Conservation (phyloP, 2,888 invertebrate genomes). For the Metopia argyrocephala region DNA sequence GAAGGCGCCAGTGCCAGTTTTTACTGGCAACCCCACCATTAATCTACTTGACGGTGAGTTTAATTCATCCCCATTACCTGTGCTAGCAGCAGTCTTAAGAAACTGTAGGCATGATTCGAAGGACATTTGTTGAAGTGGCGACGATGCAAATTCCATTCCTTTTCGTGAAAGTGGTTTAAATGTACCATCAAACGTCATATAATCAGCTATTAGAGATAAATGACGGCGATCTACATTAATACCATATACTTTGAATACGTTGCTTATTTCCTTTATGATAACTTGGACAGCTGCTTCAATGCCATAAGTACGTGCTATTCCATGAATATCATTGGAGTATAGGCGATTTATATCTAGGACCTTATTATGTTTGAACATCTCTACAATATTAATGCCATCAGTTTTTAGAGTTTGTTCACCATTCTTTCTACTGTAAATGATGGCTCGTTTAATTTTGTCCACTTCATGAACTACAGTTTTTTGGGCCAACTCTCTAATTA, state of each 20-base stretch:
- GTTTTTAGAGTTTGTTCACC: slow-evolving; percentile 89
- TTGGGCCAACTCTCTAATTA: slow-evolving; percentile 84
- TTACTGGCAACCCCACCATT: slow-evolving; percentile 90
- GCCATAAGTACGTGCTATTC: slow-evolving; percentile 93
- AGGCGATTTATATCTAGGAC: slow-evolving; percentile 89
- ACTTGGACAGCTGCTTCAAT: slow-evolving; percentile 96
- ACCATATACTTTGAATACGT: slow-evolving; percentile 98
- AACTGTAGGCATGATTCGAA: slow-evolving; percentile 96
- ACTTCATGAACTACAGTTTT: slow-evolving; percentile 89
- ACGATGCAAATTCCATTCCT: slow-evolving; percentile 93
- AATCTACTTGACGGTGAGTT: slow-evolving; percentile 91
- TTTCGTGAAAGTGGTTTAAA: slow-evolving; percentile 94
- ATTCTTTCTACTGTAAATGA: slow-evolving; percentile 85
- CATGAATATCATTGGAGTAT: slow-evolving; percentile 96
- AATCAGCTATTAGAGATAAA: slow-evolving; percentile 94
- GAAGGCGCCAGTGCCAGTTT: slow-evolving; percentile 90
- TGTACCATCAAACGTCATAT: slow-evolving; percentile 96
- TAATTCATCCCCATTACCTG: slow-evolving; percentile 85
- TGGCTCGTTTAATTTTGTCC: slow-evolving; percentile 89
- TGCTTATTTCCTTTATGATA: slow-evolving; percentile 95
- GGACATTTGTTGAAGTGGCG: slow-evolving; percentile 98
- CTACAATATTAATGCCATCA: slow-evolving; percentile 95
- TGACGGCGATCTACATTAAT: slow-evolving; percentile 97
- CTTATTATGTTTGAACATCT: slow-evolving; percentile 90
- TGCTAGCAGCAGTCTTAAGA: slow-evolving; percentile 85